These are phyloP conservation scores for Anser cygnoides DNA, from an alignment of 2,113 vertebrate genomes.

Conservation along the genomic window DNA sequence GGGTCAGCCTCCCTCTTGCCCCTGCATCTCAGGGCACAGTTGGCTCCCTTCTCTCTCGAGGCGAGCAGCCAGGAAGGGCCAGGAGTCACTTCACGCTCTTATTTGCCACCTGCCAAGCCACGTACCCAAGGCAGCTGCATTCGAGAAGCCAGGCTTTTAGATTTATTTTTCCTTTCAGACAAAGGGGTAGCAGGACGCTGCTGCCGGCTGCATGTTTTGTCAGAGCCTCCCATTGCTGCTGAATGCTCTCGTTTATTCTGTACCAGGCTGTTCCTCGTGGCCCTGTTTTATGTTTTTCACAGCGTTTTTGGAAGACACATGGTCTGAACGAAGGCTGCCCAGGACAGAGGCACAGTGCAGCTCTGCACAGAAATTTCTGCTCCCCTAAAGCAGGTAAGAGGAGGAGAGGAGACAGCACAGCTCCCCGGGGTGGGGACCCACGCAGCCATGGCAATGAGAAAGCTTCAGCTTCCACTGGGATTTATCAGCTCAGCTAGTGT, in stretches of 20 bases:
- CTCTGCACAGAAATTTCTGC: background rate
- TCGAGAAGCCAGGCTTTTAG: background rate
- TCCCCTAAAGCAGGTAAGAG: background rate
- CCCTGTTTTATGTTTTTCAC: background rate
- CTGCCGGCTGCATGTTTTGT: background rate
- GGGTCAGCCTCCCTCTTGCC: background rate
- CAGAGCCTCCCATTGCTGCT: background rate
- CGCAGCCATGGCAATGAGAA: background rate
- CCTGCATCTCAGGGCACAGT: constrained; percentile 6
- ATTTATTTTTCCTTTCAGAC: background rate
- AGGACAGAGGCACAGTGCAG: background rate
- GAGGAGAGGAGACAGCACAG: background rate
- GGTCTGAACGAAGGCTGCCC: background rate
- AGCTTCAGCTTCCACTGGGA: background rate
- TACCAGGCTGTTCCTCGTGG: background rate
- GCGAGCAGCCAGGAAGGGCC: background rate
- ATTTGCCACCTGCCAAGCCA: constrained; percentile 32
- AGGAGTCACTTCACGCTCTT: background rate
- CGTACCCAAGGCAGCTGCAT: background rate
- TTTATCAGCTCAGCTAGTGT: background rate
- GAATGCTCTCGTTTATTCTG: background rate
- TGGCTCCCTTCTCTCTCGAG: background rate
- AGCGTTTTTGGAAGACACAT: background rate
- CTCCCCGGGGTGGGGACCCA: background rate
- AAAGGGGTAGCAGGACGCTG: background rate